Percentiles rank a stretch among this genome's conserved stretches.
Evolutionary conservation across 2,797 vertebrate species (phyloP).

Genomic region (Otolemur crassicaudatus): DNA sequence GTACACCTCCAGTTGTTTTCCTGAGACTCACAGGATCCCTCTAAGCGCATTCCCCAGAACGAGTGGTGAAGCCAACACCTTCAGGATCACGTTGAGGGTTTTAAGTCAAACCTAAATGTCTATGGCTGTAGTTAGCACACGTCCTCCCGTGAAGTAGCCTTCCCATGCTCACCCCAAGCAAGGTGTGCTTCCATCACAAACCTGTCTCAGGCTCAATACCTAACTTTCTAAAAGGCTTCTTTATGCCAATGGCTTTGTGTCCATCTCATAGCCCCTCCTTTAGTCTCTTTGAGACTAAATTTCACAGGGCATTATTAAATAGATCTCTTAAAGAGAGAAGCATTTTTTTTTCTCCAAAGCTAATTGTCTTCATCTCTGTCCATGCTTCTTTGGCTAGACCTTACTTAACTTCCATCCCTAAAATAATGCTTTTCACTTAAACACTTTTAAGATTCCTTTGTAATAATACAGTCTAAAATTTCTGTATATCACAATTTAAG

Average conservation of each 20-base stretch:
- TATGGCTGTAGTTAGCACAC: too few relatives aligned
- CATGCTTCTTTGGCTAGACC: not conserved
- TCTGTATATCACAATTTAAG: conserved; percentile 4
- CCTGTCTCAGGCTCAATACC: not conserved
- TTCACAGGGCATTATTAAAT: not conserved
- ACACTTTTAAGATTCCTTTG: conserved; percentile 6
- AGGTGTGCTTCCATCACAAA: not conserved
- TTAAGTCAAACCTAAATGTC: not conserved
- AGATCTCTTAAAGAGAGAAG: conserved; percentile 8
- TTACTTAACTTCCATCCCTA: not conserved
- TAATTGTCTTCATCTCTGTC: conserved; percentile 16
- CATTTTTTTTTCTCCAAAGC: not conserved
- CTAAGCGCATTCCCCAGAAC: not conserved
- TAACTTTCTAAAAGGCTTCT: not conserved
- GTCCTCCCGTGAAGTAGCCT: not conserved
- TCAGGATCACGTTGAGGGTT: not conserved
- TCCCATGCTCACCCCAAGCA: not conserved
- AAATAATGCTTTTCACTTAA: conserved; percentile 25
- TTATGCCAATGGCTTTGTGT: not conserved
- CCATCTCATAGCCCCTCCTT: not conserved
- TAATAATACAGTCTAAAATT: conserved; percentile 27
- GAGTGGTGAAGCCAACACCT: not conserved
- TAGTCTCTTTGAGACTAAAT: not conserved
- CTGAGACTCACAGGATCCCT: not conserved
- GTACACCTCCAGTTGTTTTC: not conserved